Base-by-base conservation (phyloP, 2,888 invertebrate species). In the Hydriomena furcata region DNA sequence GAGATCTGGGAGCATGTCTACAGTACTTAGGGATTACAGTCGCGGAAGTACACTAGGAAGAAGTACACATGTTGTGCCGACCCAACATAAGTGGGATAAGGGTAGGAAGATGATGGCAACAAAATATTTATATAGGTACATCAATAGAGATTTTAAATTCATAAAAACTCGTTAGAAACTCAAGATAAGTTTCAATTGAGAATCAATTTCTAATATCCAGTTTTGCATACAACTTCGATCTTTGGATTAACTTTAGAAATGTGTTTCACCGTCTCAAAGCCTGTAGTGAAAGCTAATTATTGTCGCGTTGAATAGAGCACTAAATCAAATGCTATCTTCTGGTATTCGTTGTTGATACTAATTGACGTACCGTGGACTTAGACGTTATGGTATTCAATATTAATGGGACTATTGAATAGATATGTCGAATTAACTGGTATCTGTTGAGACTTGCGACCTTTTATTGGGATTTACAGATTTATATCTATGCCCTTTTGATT, bases 241-340 rank as follows among this genome's bases (percentile, higher is more conserved):
- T 17, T 17, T 17, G 12, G 7, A 11, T 7, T 13, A 11, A 31
- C 2, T 3, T 5, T 35, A 36, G 13, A 46, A 40, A 41, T 38
- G 17, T 2, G 10, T 28, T 38, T 38, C 27, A 4, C 27, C 10
- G 8, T 10, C 34, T 11, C 21, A 25, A 17, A 28, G 34, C 8
- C 17, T 6, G 11, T 7, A 41, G 42, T 27, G 46, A 52, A 47
- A 52, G 52, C 46, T 47, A 28, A 52, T 52, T 52, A 43, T 28
- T 25, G 23, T 17, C 35, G 12, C 25, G 10, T 32, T 48, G 35
- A 54, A 55, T 47, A 46, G 51, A 24, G 36, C 20, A 21, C 32
- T 52, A 50, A 54, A 54, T 52, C 53, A 53, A 48, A 31, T 5
- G 38, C 42, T 42, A 8, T 28, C 35, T 28, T 11, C 27, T 17